Conservation (phyloP, 2,113 vertebrate genomes). For the Ciconia maguari region DNA sequence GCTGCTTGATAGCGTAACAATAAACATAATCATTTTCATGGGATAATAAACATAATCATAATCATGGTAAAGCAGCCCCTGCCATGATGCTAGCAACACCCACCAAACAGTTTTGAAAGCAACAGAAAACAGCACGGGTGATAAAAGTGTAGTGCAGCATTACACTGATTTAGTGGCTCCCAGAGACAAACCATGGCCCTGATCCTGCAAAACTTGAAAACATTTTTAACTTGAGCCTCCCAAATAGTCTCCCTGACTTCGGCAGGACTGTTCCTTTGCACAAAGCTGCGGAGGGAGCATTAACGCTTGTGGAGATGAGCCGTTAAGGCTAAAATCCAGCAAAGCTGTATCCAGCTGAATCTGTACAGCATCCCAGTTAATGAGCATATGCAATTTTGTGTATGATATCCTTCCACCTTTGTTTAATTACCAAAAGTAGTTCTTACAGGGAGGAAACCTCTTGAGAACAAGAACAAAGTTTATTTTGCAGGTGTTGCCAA, state of each 20-base stretch:
- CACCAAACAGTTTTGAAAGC: background rate
- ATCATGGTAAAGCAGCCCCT: background rate
- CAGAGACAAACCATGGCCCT: background rate
- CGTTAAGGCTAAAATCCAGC: background rate
- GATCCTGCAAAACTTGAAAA: background rate
- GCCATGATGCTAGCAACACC: background rate
- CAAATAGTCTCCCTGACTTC: background rate
- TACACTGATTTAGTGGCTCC: background rate
- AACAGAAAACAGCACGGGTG: background rate
- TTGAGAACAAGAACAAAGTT: constrained; percentile 17
- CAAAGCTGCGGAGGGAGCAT: background rate
- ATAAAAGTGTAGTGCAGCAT: background rate
- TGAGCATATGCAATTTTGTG: background rate
- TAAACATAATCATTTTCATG: background rate
- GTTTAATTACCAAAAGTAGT: background rate
- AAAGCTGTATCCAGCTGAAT: background rate
- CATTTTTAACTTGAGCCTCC: background rate
- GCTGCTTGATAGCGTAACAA: background rate
- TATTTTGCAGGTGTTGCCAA: background rate
- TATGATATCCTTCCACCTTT: background rate
- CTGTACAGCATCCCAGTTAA: background rate
- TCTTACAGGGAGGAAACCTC: background rate
- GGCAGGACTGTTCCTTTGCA: background rate
- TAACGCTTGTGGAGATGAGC: background rate
- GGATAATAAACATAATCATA: background rate